Evolutionary conservation across 2,888 invertebrate genomes (phyloP).

Genomic region (Byasa hedistus): DNA sequence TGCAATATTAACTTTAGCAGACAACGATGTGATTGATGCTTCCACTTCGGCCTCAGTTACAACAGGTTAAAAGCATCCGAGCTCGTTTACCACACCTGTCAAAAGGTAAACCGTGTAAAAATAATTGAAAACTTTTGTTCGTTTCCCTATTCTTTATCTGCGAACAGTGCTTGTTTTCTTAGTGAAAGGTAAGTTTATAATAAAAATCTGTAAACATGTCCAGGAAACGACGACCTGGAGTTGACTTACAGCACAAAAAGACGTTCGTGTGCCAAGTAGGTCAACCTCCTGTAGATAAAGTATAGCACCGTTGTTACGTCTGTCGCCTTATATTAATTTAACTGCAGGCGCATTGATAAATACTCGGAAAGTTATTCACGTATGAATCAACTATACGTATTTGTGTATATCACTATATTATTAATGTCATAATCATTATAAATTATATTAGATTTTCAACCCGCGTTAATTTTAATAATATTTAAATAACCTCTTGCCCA

Average conservation of each 20-base stretch:
- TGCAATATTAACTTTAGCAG: slow-evolving; percentile 27
- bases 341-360: slow-evolving; percentile 24
- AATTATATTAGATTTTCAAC: no score
- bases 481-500: no score
- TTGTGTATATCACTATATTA: background rate
- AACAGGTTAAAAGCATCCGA: slow-evolving; percentile 3
- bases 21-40: slow-evolving; percentile 25
- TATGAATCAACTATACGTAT: slow-evolving; percentile 25
- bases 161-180: background rate
- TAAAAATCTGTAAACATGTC: slow-evolving; percentile 9
- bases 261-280: slow-evolving; percentile 28
- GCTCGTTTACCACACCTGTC: slow-evolving; percentile 7
- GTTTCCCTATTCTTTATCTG: no score
- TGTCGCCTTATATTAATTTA: slow-evolving; percentile 27
- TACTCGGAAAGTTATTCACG: slow-evolving; percentile 17
- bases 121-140: background rate
- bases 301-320: slow-evolving; percentile 24
- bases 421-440: no score
- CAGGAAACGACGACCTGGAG: slow-evolving; percentile 16
- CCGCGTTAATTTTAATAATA: no score
- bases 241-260: slow-evolving; percentile 25
- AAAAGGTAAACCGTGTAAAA: background rate
- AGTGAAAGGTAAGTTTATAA: slow-evolving; percentile 1
- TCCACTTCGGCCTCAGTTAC: slow-evolving; percentile 9
- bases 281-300: slow-evolving; percentile 27